These are phyloP conservation scores for Leptinotarsa rubiginosa DNA, from an alignment of 2,888 invertebrate genomes.

Conservation along the genomic window DNA sequence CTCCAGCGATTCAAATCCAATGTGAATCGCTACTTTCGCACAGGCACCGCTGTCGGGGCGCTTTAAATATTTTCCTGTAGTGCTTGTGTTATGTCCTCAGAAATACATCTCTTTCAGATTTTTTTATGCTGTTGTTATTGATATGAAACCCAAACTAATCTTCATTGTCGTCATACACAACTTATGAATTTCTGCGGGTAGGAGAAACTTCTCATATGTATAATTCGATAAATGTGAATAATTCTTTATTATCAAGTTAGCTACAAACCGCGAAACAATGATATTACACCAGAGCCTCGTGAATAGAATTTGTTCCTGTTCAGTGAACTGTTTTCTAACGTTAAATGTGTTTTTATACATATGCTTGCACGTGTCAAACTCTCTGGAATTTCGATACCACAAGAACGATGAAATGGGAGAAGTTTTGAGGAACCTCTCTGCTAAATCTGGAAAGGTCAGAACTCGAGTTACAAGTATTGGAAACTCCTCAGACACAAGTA, in stretches of 20 bases:
- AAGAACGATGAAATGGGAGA: conserved; percentile 64
- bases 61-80: too few species aligned
- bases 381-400: conserved; percentile 65
- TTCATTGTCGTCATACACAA: background rate
- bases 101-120: too few species aligned
- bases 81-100: too few species aligned
- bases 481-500: conserved; percentile 52
- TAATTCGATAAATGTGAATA: background rate
- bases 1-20: too few species aligned
- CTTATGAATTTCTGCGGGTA: background rate
- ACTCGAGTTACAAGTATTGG: conserved; percentile 70
- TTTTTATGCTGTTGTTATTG: too few species aligned
- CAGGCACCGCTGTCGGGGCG: too few species aligned
- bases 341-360: background rate
- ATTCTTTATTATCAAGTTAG: background rate
- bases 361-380: background rate
- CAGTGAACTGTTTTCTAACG: background rate
- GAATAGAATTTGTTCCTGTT: background rate
- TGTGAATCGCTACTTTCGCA: too few species aligned
- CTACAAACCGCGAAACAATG: background rate
- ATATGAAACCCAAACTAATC: too few species aligned
- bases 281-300: background rate
- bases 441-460: conserved; percentile 57
- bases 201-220: background rate
- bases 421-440: conserved; percentile 61